Conservation (phyloP, 2,888 invertebrate genomes). For the Drosophila paramelanica region DNA sequence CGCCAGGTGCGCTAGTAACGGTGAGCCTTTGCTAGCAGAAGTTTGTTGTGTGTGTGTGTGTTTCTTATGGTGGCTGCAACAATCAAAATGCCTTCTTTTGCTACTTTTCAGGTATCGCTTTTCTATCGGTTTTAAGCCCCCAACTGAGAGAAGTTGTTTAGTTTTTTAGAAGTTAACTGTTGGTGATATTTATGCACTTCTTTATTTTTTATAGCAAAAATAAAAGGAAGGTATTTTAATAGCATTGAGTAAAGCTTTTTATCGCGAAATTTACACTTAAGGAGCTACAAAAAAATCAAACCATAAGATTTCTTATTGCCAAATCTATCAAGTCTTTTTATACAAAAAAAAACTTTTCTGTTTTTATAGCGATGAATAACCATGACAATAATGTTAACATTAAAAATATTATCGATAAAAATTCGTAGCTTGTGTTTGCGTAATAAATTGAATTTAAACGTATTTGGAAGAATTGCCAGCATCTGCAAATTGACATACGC, state of each 20-base stretch:
- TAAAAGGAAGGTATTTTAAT: too few species aligned
- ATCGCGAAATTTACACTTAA: too few species aligned
- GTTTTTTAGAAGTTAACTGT: background rate
- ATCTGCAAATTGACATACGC: constrained; percentile 26
- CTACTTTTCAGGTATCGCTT: background rate
- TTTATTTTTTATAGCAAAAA: too few species aligned
- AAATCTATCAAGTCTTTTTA: too few species aligned
- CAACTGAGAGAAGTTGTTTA: background rate
- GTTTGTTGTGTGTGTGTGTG: background rate
- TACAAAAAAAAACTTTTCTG: too few species aligned
- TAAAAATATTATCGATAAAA: constrained; percentile 1
- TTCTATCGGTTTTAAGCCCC: background rate
- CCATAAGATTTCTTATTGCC: too few species aligned
- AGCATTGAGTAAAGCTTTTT: too few species aligned
- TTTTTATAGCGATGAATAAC: background rate
- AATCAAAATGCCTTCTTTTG: background rate
- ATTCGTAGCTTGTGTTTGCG: background rate
- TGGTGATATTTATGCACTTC: too few species aligned
- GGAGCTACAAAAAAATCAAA: too few species aligned
- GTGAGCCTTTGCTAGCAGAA: too few species aligned
- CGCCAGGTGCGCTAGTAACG: too few species aligned
- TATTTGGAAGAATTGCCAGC: constrained; percentile 7
- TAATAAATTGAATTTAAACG: background rate
- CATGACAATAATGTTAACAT: background rate
- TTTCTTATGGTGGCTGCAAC: background rate